Percentiles rank a stretch among this genome's conserved stretches.
Evolutionary conservation across 1,140 invertebrate species (phyloP).

Genomic region (Euura lappo): DNA sequence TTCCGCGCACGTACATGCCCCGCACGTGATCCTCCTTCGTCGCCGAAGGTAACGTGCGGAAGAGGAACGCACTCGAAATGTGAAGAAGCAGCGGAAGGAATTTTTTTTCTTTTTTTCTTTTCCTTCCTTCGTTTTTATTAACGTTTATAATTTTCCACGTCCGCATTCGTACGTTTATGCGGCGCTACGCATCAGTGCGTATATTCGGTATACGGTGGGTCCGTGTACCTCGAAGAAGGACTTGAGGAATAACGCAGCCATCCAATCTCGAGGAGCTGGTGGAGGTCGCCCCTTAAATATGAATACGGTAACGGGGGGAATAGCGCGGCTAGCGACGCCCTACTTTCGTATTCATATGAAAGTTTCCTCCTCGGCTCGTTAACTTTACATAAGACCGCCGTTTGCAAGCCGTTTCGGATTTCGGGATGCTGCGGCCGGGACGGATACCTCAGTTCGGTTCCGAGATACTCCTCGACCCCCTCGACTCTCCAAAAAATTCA

Average conservation of each 20-base stretch:
- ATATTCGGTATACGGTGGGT: no score
- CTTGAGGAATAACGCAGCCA: constrained; percentile 44
- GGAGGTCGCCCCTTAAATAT: constrained; percentile 50
- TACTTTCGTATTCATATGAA: constrained; percentile 57
- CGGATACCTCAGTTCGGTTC: background rate
- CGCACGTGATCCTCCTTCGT: background rate
- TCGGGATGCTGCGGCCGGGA: background rate
- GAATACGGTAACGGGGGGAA: constrained; percentile 40
- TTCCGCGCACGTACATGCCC: background rate
- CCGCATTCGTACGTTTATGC: no score
- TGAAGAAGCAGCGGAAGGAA: no score
- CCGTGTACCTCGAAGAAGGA: no score
- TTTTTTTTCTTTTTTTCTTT: no score
- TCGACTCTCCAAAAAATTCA: no score
- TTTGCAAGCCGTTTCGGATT: background rate
- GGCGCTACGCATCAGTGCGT: no score
- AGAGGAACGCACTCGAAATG: no score
- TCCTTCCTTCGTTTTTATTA: no score
- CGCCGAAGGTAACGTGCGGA: no score
- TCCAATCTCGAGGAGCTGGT: constrained; percentile 46
- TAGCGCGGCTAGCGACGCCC: constrained; percentile 38
- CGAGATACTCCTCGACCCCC: no score
- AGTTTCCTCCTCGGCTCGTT: constrained; percentile 53
- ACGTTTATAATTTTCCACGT: no score
- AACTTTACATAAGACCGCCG: constrained; percentile 49